Percentiles rank a stretch among this genome's conserved stretches.
Conservation (phyloP, 2,797 vertebrate species). For the Sebastes dallii region DNA sequence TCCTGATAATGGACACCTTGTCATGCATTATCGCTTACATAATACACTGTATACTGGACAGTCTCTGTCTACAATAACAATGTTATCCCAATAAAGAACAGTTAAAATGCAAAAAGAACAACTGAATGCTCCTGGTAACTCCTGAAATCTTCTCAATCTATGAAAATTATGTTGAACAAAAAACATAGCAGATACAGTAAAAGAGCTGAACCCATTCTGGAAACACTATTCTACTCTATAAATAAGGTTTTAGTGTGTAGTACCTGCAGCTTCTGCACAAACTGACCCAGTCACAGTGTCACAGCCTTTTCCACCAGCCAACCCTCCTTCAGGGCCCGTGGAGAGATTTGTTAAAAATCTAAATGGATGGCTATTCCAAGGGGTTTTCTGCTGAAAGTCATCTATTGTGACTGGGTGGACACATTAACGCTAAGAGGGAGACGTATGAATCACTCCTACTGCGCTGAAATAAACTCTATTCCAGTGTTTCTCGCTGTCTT, state of each 20-base stretch:
- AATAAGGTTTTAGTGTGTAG: slow-evolving; percentile 6
- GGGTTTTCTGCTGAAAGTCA: slow-evolving; percentile 54
- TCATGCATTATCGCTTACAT: too few relatives aligned
- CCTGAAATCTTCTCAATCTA: background rate
- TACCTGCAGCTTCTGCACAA: slow-evolving; percentile 35
- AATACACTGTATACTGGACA: background rate
- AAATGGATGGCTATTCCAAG: slow-evolving; percentile 35
- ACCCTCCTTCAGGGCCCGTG: background rate
- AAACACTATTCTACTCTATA: background rate
- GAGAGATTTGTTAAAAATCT: slow-evolving; percentile 53
- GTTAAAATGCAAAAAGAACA: background rate
- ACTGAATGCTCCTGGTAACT: background rate
- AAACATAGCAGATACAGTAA: too few relatives aligned
- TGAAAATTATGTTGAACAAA: background rate
- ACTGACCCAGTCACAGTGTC: slow-evolving; percentile 30
- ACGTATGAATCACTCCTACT: slow-evolving; percentile 44
- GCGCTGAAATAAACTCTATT: slow-evolving; percentile 14
- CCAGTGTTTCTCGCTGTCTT: background rate
- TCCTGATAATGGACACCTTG: too few relatives aligned
- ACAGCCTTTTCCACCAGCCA: slow-evolving; percentile 24
- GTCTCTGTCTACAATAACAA: background rate
- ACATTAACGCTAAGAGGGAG: slow-evolving; percentile 19
- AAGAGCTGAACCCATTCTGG: background rate
- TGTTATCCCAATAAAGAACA: background rate
- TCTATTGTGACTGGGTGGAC: slow-evolving; percentile 48